Base-by-base conservation (phyloP, 2,888 invertebrate species). In the Cheilosia impressa region DNA sequence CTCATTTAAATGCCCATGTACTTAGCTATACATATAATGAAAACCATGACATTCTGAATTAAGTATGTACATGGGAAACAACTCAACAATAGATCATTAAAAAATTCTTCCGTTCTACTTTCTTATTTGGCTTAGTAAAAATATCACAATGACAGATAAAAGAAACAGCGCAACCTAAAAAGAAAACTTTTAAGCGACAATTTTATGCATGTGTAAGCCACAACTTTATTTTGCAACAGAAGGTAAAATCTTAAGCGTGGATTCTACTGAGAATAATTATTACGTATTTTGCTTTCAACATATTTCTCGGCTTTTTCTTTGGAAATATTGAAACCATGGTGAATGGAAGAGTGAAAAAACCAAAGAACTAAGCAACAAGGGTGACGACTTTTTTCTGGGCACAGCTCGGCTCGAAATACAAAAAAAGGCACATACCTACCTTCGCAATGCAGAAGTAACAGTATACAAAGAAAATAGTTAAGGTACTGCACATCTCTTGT, bases 81-180 rank as follows among this genome's bases (percentile, higher is more conserved):
- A 34, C 9, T 45, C 47, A 63, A 83, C 83, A 83, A 79, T 63
- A 58, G 79, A 73, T 63, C 68, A 69, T 79, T 69, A 83, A 83
- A 68, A 13, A 83, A 68, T 68, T 68, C 52, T 78, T 62, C 43
- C 62, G 60, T 83, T 78, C 66, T 68, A 68, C 68, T 83, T 83
- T 83, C 62, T 63, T 63, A 34, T 55, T 52, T 41, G 15, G 22
- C 47, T 24, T 7, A 38, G 60, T 55, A 58, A 60, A 6, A 52
- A 57, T 22, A 22, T 45, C 41, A 76, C 52, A 69, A 2, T 9
- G 17, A 15, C 17, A 47, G 43, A 63, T 57, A 65, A 57, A 24
- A 43, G 13, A 52, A 65, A 41, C 19, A 60, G 15, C 24, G 66
- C 65, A 76, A 66, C 58, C 47, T 34, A 34, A 62, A 82, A 50